These are phyloP conservation scores for Colletes collaris DNA, from an alignment of 2,888 invertebrate species.

Conservation along the genomic window DNA sequence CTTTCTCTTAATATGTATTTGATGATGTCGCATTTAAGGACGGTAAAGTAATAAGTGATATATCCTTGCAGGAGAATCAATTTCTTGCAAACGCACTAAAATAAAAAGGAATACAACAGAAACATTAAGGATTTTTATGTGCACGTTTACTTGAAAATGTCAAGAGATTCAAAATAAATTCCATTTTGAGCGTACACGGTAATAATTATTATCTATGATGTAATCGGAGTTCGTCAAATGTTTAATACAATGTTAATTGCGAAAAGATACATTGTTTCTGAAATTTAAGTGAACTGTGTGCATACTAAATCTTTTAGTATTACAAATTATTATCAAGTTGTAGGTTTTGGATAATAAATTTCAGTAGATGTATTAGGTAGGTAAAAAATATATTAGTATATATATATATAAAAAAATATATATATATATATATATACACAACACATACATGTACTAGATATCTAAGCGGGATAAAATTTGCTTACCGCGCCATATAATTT, in stretches of 20 bases:
- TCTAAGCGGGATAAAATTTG: constrained; percentile 73
- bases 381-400: constrained; percentile 44
- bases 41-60: constrained; percentile 41
- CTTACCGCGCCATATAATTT: constrained; percentile 81
- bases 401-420: constrained; percentile 21
- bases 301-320: constrained; percentile 49
- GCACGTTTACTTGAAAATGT: constrained; percentile 51
- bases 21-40: constrained; percentile 45
- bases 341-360: constrained; percentile 63
- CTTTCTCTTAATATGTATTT: constrained; percentile 37
- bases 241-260: constrained; percentile 42
- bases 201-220: constrained; percentile 49
- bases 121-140: constrained; percentile 49
- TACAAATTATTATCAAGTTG: constrained; percentile 49
- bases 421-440: constrained; percentile 15
- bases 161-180: constrained; percentile 36
- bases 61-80: constrained; percentile 30
- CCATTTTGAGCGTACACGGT: constrained; percentile 40
- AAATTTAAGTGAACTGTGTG: constrained; percentile 33
- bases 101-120: constrained; percentile 41
- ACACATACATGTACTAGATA: constrained; percentile 51
- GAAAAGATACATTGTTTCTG: constrained; percentile 35
- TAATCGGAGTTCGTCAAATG: constrained; percentile 57
- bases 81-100: constrained; percentile 44
- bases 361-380: constrained; percentile 61